These are phyloP conservation scores for Oryctolagus cuniculus DNA, from an alignment of 2,113 vertebrate genomes.

Conservation along the genomic window DNA sequence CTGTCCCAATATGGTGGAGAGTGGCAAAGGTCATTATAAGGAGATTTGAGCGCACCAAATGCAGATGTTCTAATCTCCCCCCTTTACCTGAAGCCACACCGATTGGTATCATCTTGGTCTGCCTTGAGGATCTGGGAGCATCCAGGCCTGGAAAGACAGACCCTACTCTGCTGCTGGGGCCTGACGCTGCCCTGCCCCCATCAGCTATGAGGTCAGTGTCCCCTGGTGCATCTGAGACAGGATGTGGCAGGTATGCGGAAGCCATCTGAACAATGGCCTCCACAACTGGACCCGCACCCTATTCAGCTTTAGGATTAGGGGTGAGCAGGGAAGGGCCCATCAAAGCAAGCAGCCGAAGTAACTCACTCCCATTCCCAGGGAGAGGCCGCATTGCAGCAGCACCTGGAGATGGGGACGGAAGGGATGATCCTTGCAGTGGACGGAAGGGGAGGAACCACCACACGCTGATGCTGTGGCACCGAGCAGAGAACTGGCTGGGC, in stretches of 20 bases:
- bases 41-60: not conserved
- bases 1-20: not conserved
- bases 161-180: not conserved
- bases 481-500: not conserved
- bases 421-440: fast-evolving
- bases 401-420: not conserved
- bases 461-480: fast-evolving
- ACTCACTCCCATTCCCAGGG: fast-evolving
- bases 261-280: not conserved
- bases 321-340: no score
- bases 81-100: not conserved
- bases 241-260: no score
- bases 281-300: not conserved
- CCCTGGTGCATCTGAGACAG: not conserved
- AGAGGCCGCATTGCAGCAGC: not conserved
- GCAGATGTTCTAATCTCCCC: not conserved
- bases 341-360: not conserved
- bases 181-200: no score
- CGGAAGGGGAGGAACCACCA: not conserved
- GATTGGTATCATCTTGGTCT: not conserved
- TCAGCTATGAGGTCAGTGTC: not conserved
- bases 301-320: no score
- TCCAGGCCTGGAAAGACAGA: not conserved
- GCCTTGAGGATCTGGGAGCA: not conserved
- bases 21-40: not conserved